Base-by-base conservation (phyloP, 2,797 vertebrate species). In the Podarcis lilfordi region DNA sequence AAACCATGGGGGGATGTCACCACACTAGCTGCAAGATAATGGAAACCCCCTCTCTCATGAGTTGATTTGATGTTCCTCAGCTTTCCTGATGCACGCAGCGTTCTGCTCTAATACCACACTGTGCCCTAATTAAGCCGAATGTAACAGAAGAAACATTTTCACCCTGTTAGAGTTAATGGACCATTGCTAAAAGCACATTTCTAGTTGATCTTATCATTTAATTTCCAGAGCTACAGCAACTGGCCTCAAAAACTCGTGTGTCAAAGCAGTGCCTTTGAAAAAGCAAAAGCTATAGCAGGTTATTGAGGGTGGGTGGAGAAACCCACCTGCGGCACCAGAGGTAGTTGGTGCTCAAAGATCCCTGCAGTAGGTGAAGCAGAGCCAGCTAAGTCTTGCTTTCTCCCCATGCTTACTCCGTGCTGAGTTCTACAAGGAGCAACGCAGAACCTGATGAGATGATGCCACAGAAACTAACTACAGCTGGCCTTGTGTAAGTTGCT, bases 81-180 rank as follows among this genome's bases (percentile, higher is more conserved):
- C n/a, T 29, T 80, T 21, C 25, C 50, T 82, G 35, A 76, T 61
- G 37, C 11, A 43, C 66, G 21, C 6, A 13, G 10, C 25, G 86
- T 66, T 82, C 80, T 68, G 80, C 80, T 91, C 29, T 66, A 80
- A 88, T 84, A 80, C 64, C 72, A 75, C 69, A 4, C 1, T 83
- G 66, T n/a, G 19, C 1, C 1, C 87, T 90, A 94, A 93, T 89
- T 92, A 92, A 90, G 80, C 85, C 87, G 86, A 50, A 86, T 85
- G 86, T 90, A 91, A 90, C 59, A 86, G 9, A 19, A 59, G 93
- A 61, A 90, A 69, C 80, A 72, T 74, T 91, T 85, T 84, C 91
- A 91, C 66, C 80, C 75, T 84, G 71, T 91, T 90, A 88, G 88
- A 91, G 81, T 91, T 90, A 88, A 90, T 87, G 80, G 86, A 43